Percentiles rank a stretch among this genome's conserved stretches.
Evolutionary conservation across 2,113 vertebrate genomes (phyloP).

Genomic region (Trematocara macrostoma): DNA sequence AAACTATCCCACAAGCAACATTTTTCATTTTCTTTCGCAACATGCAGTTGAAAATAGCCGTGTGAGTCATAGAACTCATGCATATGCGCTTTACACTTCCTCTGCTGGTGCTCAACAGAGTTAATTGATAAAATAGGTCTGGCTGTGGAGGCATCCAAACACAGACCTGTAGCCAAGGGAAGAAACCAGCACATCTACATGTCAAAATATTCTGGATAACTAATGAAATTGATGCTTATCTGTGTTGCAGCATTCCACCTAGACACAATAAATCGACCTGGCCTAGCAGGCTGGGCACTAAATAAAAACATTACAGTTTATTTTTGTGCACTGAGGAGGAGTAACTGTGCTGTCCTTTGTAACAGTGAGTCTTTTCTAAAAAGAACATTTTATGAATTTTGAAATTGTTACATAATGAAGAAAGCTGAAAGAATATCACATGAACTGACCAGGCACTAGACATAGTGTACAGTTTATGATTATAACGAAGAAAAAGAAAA

Average conservation of each 20-base stretch:
- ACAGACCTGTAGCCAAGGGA: not conserved
- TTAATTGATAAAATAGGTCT: not conserved
- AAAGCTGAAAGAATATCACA: not conserved
- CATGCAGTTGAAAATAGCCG: not conserved
- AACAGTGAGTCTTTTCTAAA: not conserved
- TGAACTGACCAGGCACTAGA: not conserved
- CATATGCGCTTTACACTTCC: not conserved
- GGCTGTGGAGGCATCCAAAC: not conserved
- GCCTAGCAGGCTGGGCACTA: not conserved
- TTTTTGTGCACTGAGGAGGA: not conserved
- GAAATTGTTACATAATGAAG: not conserved
- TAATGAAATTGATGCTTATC: not conserved
- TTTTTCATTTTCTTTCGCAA: not conserved
- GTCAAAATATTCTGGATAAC: not conserved
- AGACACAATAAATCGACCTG: not conserved
- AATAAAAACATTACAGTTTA: not conserved
- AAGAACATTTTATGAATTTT: not conserved
- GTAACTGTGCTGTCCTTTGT: not conserved
- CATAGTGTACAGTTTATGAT: not conserved
- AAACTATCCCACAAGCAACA: not conserved
- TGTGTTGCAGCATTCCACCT: not conserved
- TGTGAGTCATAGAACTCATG: not conserved
- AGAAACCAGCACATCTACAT: not conserved
- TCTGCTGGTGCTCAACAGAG: not conserved
- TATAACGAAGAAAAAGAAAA: not conserved